Percentiles rank a stretch among this genome's conserved stretches.
Evolutionary conservation across 1,140 invertebrate species (phyloP).

Genomic region (Dryas iulia): DNA sequence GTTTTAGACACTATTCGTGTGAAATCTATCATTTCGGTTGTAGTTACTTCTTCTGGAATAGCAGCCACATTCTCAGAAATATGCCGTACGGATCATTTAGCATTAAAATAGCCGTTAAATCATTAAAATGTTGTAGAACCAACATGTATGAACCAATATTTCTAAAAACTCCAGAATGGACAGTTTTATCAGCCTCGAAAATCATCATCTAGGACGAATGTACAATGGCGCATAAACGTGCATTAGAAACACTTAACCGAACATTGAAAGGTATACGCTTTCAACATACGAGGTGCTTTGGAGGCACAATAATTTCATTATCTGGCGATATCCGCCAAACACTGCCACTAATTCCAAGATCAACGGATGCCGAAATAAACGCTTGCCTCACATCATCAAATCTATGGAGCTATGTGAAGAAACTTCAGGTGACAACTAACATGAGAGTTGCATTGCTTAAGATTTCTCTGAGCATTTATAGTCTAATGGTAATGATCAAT

Average conservation of each 20-base stretch:
- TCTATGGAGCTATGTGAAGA: slow-evolving; percentile 68
- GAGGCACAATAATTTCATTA: slow-evolving; percentile 57
- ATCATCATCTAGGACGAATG: slow-evolving; percentile 19
- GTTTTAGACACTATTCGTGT: slow-evolving; percentile 46
- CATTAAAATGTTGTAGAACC: neutral
- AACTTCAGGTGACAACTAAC: slow-evolving; percentile 40
- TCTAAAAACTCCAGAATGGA: slow-evolving; percentile 20
- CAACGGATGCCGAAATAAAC: slow-evolving; percentile 70
- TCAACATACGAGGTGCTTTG: slow-evolving; percentile 31
- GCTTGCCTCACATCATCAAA: slow-evolving; percentile 51
- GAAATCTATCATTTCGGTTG: neutral
- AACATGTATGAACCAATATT: slow-evolving; percentile 30
- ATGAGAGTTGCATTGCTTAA: slow-evolving; percentile 37
- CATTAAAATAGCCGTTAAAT: neutral
- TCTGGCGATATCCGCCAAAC: slow-evolving; percentile 80
- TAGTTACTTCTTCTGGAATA: neutral
- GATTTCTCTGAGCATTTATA: slow-evolving; percentile 37
- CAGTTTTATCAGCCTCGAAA: slow-evolving; percentile 53
- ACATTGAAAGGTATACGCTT: slow-evolving; percentile 31
- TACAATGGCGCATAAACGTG: slow-evolving; percentile 2
- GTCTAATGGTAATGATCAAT: slow-evolving; percentile 53
- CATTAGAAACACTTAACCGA: neutral
- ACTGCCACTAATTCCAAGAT: slow-evolving; percentile 71
- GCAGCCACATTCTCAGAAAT: neutral
- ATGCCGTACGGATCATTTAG: neutral